These are phyloP conservation scores for Corythoichthys haematopterus DNA, from an alignment of 2,113 vertebrate species.

Conservation along the genomic window DNA sequence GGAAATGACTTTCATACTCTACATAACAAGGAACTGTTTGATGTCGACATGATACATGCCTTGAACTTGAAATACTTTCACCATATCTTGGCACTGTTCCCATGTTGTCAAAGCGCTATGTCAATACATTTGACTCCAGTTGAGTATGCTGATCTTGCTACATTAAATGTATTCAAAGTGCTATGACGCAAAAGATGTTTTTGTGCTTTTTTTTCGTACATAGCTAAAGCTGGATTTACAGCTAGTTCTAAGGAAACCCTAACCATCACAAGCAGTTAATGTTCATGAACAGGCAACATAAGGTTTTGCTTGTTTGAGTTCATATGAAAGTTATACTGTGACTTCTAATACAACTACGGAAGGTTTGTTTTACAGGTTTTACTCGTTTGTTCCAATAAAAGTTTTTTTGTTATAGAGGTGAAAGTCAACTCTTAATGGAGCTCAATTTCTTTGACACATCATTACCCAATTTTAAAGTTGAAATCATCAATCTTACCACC, in stretches of 20 bases:
- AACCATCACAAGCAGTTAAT: no score
- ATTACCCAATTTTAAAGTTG: not conserved
- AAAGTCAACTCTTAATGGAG: not conserved
- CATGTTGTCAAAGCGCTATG: no score
- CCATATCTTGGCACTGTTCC: constrained; percentile 8
- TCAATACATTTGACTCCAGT: no score
- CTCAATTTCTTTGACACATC: not conserved
- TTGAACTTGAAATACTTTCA: constrained; percentile 10
- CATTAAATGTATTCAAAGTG: constrained; percentile 17
- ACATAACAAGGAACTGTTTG: constrained; percentile 11
- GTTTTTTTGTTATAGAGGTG: not conserved
- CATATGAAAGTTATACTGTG: not conserved
- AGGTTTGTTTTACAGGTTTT: not conserved
- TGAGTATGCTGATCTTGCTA: not conserved
- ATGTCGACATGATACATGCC: not conserved
- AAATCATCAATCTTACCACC: not conserved
- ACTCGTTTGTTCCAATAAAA: not conserved
- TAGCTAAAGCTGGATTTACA: no score
- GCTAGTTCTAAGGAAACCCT: no score
- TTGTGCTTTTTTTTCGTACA: not conserved
- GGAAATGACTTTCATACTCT: constrained; percentile 34
- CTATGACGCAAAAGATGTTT: not conserved
- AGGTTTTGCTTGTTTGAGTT: constrained; percentile 11
- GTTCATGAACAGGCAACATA: not conserved
- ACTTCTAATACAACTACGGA: not conserved